phyloP scores from a whole-genome alignment of 2,797 vertebrate species.

The Coracias cyanogaster region DNA sequence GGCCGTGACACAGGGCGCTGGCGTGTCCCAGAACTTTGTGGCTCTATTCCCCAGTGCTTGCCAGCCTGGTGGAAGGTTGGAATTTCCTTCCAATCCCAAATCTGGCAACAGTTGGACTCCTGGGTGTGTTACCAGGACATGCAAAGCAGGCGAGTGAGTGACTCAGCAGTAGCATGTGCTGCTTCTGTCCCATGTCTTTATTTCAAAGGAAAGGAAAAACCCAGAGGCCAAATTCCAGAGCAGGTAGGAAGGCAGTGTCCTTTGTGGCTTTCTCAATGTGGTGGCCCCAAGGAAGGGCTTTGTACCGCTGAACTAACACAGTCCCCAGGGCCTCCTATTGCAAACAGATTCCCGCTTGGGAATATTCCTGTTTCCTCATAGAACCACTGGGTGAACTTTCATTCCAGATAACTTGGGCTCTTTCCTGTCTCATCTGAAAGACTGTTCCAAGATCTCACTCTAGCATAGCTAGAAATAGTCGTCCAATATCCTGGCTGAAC shows the following conservation, averaged over 20 bases:
- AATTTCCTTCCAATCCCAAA: background rate
- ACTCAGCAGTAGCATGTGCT: accelerated
- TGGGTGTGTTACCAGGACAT: background rate
- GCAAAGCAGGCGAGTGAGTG: accelerated
- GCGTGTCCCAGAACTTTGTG: background rate
- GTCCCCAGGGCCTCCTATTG: background rate
- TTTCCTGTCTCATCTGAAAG: background rate
- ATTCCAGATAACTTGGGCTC: background rate
- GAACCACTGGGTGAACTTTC: background rate
- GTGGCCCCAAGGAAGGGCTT: background rate
- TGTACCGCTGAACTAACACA: background rate
- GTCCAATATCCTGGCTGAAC: background rate
- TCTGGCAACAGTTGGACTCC: background rate
- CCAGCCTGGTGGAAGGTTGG: background rate
- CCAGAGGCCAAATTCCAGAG: background rate
- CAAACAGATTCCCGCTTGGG: background rate
- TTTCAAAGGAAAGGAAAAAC: background rate
- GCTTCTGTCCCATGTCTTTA: background rate
- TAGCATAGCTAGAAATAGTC: background rate
- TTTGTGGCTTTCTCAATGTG: background rate
- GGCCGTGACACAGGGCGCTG: background rate
- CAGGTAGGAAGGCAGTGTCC: background rate
- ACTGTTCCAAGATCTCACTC: background rate
- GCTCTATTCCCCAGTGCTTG: background rate
- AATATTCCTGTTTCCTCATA: background rate